These are phyloP conservation scores for Amphipyra berbera DNA, from an alignment of 2,888 invertebrate genomes.

Conservation along the genomic window DNA sequence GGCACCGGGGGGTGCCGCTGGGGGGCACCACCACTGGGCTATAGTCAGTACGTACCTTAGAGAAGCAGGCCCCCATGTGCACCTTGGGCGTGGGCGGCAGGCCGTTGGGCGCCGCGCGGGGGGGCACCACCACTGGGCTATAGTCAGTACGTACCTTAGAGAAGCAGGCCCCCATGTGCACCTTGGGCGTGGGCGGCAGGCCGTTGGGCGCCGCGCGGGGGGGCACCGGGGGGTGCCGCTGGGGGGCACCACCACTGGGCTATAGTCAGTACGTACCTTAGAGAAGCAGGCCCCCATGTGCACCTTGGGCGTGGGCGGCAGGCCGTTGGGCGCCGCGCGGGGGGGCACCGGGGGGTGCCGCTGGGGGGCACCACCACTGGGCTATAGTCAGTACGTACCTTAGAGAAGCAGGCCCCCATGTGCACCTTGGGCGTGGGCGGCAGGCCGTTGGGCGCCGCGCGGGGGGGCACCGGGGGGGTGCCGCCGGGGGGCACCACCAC, in stretches of 20 bases:
- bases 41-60: constrained; percentile 93
- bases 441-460: constrained; percentile 91
- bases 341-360: constrained; percentile 93
- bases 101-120: constrained; percentile 97
- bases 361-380: too few relatives aligned
- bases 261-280: constrained; percentile 92
- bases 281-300: constrained; percentile 99
- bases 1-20: constrained; percentile 91
- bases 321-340: constrained; percentile 96
- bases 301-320: constrained; percentile 99
- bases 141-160: too few relatives aligned
- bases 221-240: constrained; percentile 78
- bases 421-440: constrained; percentile 94
- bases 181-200: constrained; percentile 94
- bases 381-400: too few relatives aligned
- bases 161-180: too few relatives aligned
- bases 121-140: too few relatives aligned
- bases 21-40: constrained; percentile 77
- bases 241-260: constrained; percentile 75
- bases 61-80: constrained; percentile 99
- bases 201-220: constrained; percentile 89
- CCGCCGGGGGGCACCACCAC: constrained; percentile 46
- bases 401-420: too few relatives aligned
- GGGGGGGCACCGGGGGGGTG: constrained; percentile 80
- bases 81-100: constrained; percentile 99